Conservation (phyloP, 2,113 vertebrate species). For the Entomyzon cyanotis region DNA sequence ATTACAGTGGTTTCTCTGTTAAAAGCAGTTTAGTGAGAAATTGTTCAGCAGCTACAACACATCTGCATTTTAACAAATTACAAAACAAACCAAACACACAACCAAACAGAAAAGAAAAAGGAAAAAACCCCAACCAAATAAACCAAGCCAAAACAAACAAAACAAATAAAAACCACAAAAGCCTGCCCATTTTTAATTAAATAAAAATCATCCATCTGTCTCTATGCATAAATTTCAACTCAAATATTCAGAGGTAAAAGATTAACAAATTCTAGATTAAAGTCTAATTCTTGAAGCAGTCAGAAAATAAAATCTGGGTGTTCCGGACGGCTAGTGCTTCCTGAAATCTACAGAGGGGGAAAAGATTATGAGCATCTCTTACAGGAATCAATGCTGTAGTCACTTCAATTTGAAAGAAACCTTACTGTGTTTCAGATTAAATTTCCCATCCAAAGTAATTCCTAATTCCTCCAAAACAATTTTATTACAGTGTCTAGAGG, state of each 20-base stretch:
- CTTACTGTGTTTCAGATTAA: neutral
- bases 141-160: neutral
- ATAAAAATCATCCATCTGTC: neutral
- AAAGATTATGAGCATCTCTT: neutral
- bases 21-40: neutral
- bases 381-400: neutral
- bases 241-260: neutral
- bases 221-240: neutral
- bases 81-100: neutral
- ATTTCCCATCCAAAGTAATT: constrained; percentile 10
- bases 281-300: neutral
- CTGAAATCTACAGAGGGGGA: neutral
- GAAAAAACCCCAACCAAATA: neutral
- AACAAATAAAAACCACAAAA: too few species aligned
- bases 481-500: neutral
- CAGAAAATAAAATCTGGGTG: neutral
- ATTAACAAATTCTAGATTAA: neutral
- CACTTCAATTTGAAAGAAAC: neutral
- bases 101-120: too few species aligned
- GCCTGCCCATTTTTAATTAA: neutral
- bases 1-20: neutral
- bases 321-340: neutral
- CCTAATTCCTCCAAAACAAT: neutral
- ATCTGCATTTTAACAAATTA: neutral
- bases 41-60: neutral